phyloP scores from a whole-genome alignment of 2,888 invertebrate species.

The Nemurella pictetii region DNA sequence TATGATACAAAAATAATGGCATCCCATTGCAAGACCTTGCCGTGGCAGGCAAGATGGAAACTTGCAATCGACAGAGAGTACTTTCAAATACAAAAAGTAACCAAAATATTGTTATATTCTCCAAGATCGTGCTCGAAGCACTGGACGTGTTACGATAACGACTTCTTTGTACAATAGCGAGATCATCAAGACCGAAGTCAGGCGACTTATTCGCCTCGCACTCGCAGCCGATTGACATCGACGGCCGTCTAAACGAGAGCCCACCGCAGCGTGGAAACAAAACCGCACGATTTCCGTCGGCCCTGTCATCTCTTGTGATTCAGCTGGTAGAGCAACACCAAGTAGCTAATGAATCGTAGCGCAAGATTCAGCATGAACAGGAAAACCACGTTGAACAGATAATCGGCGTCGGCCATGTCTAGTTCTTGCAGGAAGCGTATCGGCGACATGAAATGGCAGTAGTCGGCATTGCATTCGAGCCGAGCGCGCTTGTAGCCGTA shows the following conservation, averaged over 20 bases:
- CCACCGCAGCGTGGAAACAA: neutral
- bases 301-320: constrained; percentile 36
- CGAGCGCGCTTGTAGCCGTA: constrained; percentile 79
- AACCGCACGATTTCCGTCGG: neutral
- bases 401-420: constrained; percentile 69
- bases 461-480: constrained; percentile 72
- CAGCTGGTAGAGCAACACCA: constrained; percentile 56
- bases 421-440: constrained; percentile 71
- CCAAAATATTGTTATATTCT: neutral
- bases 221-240: neutral
- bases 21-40: neutral
- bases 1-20: neutral
- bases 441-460: constrained; percentile 75
- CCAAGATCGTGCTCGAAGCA: neutral
- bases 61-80: neutral
- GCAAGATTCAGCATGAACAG: constrained; percentile 65
- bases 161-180: neutral
- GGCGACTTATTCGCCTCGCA: neutral
- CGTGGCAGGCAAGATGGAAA: neutral
- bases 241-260: neutral
- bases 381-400: constrained; percentile 66
- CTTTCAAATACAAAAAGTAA: neutral
- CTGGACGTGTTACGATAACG: neutral
- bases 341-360: constrained; percentile 66
- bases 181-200: neutral